A percentile compares a stretch with the other conserved stretches of the same genome.
phyloP scores from a whole-genome alignment of 1,140 invertebrate species.

The Penaeus chinensis region DNA sequence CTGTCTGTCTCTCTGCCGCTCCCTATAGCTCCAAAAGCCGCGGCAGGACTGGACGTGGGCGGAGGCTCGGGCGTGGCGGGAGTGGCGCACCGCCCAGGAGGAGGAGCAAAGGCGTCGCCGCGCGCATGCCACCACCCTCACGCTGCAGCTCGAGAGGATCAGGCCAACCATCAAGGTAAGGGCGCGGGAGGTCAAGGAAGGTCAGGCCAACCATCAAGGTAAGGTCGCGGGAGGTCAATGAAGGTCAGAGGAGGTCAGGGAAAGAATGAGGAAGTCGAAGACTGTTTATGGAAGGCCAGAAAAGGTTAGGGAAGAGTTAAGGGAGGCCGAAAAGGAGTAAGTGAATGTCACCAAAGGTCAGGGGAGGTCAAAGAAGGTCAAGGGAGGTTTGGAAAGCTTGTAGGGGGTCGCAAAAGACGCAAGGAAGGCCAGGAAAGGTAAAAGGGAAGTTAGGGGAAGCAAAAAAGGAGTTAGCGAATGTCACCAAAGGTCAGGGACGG shows the following conservation, averaged over 20 bases:
- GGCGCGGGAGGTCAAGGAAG: background rate
- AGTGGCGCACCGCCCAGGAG: slow-evolving; percentile 36
- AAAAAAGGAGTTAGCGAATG: no score
- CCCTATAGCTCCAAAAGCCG: background rate
- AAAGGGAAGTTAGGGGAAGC: no score
- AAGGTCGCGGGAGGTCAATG: background rate
- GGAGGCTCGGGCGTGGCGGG: slow-evolving; percentile 50
- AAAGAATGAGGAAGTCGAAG: no score
- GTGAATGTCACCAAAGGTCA: no score
- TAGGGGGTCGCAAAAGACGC: background rate
- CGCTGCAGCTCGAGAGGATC: slow-evolving; percentile 47
- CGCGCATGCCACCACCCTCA: slow-evolving; percentile 33
- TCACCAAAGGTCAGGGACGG: no score
- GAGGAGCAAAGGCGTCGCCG: slow-evolving; percentile 24
- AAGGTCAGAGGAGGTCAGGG: no score
- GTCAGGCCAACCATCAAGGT: slow-evolving; percentile 50
- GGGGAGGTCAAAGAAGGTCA: background rate
- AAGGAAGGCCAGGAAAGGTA: background rate
- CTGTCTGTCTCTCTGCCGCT: background rate
- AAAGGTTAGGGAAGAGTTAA: no score
- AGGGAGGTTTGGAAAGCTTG: background rate
- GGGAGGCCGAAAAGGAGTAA: no score
- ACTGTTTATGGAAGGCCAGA: no score
- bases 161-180: slow-evolving; percentile 51
- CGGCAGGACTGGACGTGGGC: slow-evolving; percentile 48